Evolutionary conservation across 2,113 vertebrate species (phyloP), one percentile per base, ranked within the genome.

Genomic region (Rhea americana): DNA sequence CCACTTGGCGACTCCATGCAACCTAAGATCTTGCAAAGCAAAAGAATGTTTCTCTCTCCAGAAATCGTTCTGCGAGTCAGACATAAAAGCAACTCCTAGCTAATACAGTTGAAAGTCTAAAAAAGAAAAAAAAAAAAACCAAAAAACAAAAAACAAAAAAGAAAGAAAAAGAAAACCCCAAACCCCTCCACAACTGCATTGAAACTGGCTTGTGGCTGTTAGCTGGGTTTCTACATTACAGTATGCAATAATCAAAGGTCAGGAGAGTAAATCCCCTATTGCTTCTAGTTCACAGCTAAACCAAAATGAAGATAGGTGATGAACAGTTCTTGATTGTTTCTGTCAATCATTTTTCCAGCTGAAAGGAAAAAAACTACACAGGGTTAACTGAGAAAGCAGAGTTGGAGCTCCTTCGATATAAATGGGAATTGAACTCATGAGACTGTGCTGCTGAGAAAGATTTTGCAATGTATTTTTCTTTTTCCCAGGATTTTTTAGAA

Each of bases 241-340:
- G 72, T 74, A 82, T 79, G 65, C 51, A 93, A 92, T 95, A 94
- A 95, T 75, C 37, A 4, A 92, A 96, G 96, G 93, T 90, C 93
- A 86, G 3, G 85, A 80, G 90, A 68, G 78, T 75, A 93, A 96
- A 96, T 95, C 89, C 93, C 93, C 92, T 65, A 37, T 2, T 65
- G 94, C 93, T 90, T 91, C 77, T 21, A 91, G 89, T 94, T 93
- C 91, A 92, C 81, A 84, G 92, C 87, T 92, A 87, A 93, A 80
- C 89, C 82, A 82, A 82, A 88, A 94, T 37, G 78, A 95, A 95
- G 74, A 66, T 32, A 65, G 77, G 77, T 62, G 48, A 88, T 7
- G 11, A 96, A 89, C 93, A 85, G 74, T 86, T 84, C 92, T 92
- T 96, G 93, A 96, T 95, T 94, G 96, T 93, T 97, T 94, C 95